A percentile compares a stretch with the other conserved stretches of the same genome.
phyloP scores from a whole-genome alignment of 64 coral and sea anemone species.

The Porites lutea region DNA sequence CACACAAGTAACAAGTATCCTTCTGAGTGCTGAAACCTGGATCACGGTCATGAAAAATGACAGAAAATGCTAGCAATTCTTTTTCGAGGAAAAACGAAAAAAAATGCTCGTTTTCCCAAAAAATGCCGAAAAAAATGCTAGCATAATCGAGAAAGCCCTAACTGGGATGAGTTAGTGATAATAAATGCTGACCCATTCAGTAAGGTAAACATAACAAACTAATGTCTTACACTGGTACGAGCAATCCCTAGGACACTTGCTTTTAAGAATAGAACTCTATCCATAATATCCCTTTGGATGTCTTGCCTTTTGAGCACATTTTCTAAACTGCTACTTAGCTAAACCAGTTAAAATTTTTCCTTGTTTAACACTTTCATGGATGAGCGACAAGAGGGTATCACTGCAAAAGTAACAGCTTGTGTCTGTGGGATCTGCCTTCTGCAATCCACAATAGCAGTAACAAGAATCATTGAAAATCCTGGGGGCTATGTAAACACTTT shows the following conservation, averaged over 20 bases:
- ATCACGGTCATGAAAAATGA: slow-evolving; percentile 85
- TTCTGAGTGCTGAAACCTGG: slow-evolving; percentile 65
- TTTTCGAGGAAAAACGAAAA: slow-evolving; percentile 84
- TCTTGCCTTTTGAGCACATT: no score
- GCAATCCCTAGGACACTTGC: no score
- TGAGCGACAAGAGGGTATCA: background rate
- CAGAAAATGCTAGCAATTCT: slow-evolving; percentile 87
- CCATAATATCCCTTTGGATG: no score
- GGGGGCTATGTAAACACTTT: slow-evolving; percentile 48
- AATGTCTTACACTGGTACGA: no score
- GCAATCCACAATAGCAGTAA: slow-evolving; percentile 63
- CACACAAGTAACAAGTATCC: background rate
- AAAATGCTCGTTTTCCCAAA: slow-evolving; percentile 74
- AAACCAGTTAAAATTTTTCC: no score
- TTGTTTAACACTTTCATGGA: no score
- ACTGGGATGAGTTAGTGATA: no score
- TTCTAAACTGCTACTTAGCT: no score
- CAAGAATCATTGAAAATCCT: slow-evolving; percentile 24
- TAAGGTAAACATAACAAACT: no score
- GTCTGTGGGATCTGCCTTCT: slow-evolving; percentile 49
- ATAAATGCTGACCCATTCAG: no score
- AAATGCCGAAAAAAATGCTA: slow-evolving; percentile 63
- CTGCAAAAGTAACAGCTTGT: background rate
- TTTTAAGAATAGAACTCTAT: no score
- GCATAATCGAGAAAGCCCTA: background rate